Percentiles rank a stretch among this genome's conserved stretches.
phyloP scores from a whole-genome alignment of 2,113 vertebrate genomes.

The Cinclus cinclus region DNA sequence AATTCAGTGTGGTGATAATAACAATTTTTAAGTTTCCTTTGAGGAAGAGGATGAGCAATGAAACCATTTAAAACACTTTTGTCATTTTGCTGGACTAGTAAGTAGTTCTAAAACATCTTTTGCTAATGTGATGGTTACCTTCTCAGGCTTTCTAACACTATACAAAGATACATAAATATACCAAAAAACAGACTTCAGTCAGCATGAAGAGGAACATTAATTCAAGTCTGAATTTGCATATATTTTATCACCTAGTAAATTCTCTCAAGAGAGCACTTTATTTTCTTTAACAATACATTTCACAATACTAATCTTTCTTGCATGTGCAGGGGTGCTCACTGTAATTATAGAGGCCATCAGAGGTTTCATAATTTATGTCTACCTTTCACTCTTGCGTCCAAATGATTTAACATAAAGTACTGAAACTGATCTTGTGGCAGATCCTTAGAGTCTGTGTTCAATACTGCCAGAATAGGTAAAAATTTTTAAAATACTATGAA shows the following conservation, averaged over 20 bases:
- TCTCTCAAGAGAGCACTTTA: background rate
- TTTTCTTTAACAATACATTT: background rate
- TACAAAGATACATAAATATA: background rate
- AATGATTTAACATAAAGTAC: background rate
- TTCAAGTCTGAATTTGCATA: background rate
- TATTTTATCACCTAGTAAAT: background rate
- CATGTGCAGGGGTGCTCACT: background rate
- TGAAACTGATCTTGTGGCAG: background rate
- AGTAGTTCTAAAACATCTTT: background rate
- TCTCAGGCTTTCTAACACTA: background rate
- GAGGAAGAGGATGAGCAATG: background rate
- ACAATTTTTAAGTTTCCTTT: background rate
- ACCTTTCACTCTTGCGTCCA: background rate
- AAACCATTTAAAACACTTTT: background rate
- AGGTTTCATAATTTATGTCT: background rate
- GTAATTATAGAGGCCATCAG: background rate
- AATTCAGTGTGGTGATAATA: background rate
- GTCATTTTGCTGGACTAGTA: background rate
- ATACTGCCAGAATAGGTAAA: background rate
- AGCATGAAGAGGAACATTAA: background rate
- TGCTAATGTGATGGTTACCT: background rate
- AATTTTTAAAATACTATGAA: background rate
- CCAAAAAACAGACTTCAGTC: background rate
- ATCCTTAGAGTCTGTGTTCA: background rate
- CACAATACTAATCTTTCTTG: background rate